Conservation (phyloP, 2,113 vertebrate species). For the Mastomys coucha region DNA sequence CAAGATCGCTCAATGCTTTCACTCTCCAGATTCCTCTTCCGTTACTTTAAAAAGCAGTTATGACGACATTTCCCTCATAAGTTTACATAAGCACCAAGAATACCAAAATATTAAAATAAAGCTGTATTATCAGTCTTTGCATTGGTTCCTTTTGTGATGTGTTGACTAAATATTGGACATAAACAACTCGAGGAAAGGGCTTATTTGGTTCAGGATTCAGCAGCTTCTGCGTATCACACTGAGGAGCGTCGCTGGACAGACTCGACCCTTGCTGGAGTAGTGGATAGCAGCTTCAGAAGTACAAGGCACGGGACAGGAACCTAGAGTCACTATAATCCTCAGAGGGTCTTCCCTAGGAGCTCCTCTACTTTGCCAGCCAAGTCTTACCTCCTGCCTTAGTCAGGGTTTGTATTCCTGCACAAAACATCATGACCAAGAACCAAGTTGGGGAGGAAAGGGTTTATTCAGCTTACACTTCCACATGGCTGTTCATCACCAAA, state of each 20-base stretch:
- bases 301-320: not conserved
- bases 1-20: not conserved
- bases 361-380: not conserved
- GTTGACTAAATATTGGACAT: not conserved
- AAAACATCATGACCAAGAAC: too few relatives aligned
- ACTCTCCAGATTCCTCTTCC: not conserved
- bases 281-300: not conserved
- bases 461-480: too few relatives aligned
- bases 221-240: not conserved
- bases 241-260: not conserved
- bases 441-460: too few relatives aligned
- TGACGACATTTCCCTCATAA: not conserved
- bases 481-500: too few relatives aligned
- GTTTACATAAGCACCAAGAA: not conserved
- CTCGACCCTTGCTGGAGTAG: not conserved
- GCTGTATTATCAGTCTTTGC: not conserved
- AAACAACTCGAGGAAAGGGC: not conserved
- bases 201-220: not conserved
- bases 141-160: not conserved
- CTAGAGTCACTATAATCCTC: not conserved
- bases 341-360: not conserved
- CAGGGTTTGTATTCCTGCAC: too few relatives aligned
- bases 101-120: not conserved
- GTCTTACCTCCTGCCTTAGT: not conserved
- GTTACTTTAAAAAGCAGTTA: not conserved